Percentiles rank a stretch among this genome's conserved stretches.
These are phyloP conservation scores for Paralvinella palmiformis DNA, from an alignment of 1,140 invertebrate genomes.

Conservation along the genomic window DNA sequence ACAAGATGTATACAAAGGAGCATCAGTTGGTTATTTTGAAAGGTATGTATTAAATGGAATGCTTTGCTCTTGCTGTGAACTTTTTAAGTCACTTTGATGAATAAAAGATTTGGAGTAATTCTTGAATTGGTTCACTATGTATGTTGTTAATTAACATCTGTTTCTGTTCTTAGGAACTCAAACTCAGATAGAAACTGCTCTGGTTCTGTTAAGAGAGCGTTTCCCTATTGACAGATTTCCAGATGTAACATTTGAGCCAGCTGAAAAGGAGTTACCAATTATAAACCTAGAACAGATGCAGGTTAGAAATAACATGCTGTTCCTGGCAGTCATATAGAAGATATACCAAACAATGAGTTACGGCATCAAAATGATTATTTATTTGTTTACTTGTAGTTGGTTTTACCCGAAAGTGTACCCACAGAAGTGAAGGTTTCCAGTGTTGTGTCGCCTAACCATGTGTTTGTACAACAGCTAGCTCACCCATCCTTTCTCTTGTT, in stretches of 20 bases:
- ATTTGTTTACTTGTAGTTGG: constrained; percentile 60
- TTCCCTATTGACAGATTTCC: constrained; percentile 75
- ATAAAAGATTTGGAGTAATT: too few species aligned
- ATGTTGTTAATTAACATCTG: too few species aligned
- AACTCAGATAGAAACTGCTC: constrained; percentile 68
- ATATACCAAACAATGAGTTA: too few species aligned
- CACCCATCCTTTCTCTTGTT: constrained; percentile 84
- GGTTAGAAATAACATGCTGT: too few species aligned
- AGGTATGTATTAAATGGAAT: too few species aligned
- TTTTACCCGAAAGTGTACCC: constrained; percentile 81
- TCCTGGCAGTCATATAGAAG: too few species aligned
- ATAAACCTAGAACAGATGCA: constrained; percentile 60
- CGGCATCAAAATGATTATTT: too few species aligned
- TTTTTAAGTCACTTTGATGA: too few species aligned
- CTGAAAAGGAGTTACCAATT: constrained; percentile 52
- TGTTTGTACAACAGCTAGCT: constrained; percentile 89
- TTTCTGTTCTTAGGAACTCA: constrained; percentile 58
- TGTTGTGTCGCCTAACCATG: constrained; percentile 73
- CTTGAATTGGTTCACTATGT: too few species aligned
- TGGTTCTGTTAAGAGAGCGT: constrained; percentile 74
- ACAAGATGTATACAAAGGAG: constrained; percentile 64
- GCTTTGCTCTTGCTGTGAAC: too few species aligned
- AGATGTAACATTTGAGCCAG: constrained; percentile 68
- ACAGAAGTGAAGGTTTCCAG: constrained; percentile 84
- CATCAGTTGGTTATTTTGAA: constrained; percentile 77